Evolutionary conservation across 2,888 invertebrate species (phyloP), one percentile per base, ranked within the genome.

Genomic region (Xanthia icteritia): DNA sequence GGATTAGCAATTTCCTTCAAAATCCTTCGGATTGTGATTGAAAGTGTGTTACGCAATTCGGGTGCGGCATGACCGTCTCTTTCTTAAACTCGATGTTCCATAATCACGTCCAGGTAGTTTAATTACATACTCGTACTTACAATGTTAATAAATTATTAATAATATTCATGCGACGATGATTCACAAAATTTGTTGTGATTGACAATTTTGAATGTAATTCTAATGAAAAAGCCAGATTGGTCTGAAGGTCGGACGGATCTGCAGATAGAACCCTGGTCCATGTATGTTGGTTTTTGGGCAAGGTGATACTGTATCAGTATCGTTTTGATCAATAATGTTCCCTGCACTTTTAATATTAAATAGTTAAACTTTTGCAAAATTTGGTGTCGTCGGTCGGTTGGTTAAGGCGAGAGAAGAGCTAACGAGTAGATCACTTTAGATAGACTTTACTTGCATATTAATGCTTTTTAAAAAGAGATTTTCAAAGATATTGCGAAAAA

Each of bases 141-240:
- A 68, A 51, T 73, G 31, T 77, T 75, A 69, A 61, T 36, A 67
- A 70, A 60, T 61, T 15, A 31, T 15, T 45, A 36, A 36, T 9
- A 0, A 20, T 31, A 74, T 84, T 54, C 58, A 73, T 71, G 68
- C 61, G 73, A 66, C 9, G 36, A 39, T 6, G 13, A 45, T 45
- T 27, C 17, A 27, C 23, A 9, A 73, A 84, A 73, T 70, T 61
- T 39, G 1, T 31, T 64, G 58, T 65, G 13, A 56, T 31, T 4
- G 8, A 48, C 15, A n/a, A 20, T 58, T 51, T 68, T 42, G 65
- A 71, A 61, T 60, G 31, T 60, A 15, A 60, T 60, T 31, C 17
- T 31, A 17, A 17, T 60, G 60, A 60, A 31, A 17, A 2, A 31
- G 9, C 4, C 15, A 75, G n/a, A 74, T 54, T 20, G 5, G 15